Evolutionary conservation across 2,113 vertebrate species (phyloP), one percentile per base, ranked within the genome.

Genomic region (Ivindomyrus marchei): DNA sequence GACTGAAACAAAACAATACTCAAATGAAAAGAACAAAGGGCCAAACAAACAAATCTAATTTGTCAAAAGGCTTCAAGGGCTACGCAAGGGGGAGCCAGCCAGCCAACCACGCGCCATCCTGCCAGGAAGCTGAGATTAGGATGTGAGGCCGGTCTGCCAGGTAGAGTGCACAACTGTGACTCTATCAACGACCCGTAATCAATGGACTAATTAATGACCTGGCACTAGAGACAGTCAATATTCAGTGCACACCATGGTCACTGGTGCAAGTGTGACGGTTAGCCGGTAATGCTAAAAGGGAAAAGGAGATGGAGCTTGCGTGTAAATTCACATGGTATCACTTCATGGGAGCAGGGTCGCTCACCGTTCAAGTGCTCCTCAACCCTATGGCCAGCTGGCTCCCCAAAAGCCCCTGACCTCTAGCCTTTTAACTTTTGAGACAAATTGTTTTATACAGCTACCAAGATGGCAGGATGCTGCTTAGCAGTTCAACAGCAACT

Each of bases 41-140:
- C 93, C 92, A 89, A 95, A 92, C 92, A 95, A 95, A 96, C 93
- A 93, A 95, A 94, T 94, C 93, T 91, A 89, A 92, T 94, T 93
- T 93, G 95, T 96, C 95, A 96, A 96, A 96, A 96, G 96, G 96
- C 95, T 95, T 94, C 92, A 94, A 95, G 94, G 94, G 92, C 93
- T 92, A 93, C 93, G 93, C 92, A 91, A 91, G 93, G 94, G 93
- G 91, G 94, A 95, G 94, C 94, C 93, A 91, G 94, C 94, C 93
- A 91, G 92, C 27, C 53, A 62, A 42, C n/a, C 77, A 11, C 21
- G 77, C 58, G 4, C 50, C 89, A 83, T 80, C 47, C 49, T 77
- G 70, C 27, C 27, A 56, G 27, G 21, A 19, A 83, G 36, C 66
- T 50, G 39, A 66, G 47, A 74, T 45, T 36, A 39, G 36, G 42